Evolutionary conservation across 2,113 vertebrate genomes (phyloP).

Genomic region (Tragulus kanchil): DNA sequence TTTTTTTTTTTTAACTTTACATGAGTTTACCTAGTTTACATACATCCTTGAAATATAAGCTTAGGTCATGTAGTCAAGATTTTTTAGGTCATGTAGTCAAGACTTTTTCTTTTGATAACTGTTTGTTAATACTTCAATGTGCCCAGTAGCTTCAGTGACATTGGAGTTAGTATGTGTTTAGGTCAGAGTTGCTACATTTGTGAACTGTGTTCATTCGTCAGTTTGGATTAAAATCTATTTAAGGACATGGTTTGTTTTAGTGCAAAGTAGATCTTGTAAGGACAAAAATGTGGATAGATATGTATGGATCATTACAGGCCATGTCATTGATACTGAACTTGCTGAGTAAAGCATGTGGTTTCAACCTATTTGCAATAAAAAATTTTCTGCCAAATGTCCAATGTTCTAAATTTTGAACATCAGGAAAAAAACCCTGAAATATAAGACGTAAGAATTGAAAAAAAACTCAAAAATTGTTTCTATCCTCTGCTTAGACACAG

Average conservation of each 20-base stretch:
- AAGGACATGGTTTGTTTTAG: constrained; percentile 38
- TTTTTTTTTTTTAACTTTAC: constrained; percentile 21
- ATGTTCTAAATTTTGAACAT: neutral
- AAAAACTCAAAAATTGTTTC: too few species aligned
- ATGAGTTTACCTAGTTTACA: constrained; percentile 64
- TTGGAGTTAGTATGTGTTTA: neutral
- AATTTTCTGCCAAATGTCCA: neutral
- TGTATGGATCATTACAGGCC: neutral
- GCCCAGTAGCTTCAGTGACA: neutral
- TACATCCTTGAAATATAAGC: constrained; percentile 65
- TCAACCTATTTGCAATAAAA: neutral
- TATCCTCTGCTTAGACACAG: neutral
- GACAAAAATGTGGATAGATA: neutral
- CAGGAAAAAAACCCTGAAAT: neutral
- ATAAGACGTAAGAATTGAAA: neutral
- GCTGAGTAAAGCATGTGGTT: neutral
- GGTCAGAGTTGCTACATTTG: neutral
- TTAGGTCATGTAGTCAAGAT: constrained; percentile 12
- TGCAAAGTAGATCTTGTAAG: neutral
- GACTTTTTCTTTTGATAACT: constrained; percentile 64
- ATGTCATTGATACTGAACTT: neutral
- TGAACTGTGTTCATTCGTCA: neutral
- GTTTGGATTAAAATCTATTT: neutral
- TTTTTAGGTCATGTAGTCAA: constrained; percentile 13
- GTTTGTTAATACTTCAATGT: constrained; percentile 55